Evolutionary conservation across 1,140 invertebrate genomes (phyloP), one percentile per base, ranked within the genome.

Genomic region (Chymomyza costata): DNA sequence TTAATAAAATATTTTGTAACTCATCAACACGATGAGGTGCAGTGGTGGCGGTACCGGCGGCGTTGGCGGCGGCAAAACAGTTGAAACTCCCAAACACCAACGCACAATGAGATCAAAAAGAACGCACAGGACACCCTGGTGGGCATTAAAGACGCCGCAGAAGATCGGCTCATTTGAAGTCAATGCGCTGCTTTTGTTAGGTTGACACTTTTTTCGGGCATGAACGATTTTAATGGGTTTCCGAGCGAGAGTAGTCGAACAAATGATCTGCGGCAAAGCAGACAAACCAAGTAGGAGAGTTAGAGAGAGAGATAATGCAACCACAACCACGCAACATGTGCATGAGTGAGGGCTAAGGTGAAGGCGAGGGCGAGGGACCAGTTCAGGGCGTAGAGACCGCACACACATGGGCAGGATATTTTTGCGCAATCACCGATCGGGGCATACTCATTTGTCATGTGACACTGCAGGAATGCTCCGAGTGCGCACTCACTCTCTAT

Each of bases 1-100:
- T 83, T 83, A 83, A 83, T 83, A 83, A 83, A 83, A 83, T 83
- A 81, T 83, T 83, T 83, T 83, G 70, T 78, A 83, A 78, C 74
- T 83, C 70, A 83, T 83, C 81, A 81, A 61, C 60, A 65, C 61
- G 71, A 73, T 56, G 57, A 52, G 13, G 44, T 43, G 37, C 49
- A 40, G 69, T 53, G 55, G 49, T 34, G 39, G 39, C 67, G 55
- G 57, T 46, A 41, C 25, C 30, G 47, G 10, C 19, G 15, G 55
- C 55, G 52, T 53, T 37, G 39, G 50, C 35, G 28, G 28, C 47
- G 43, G 52, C 55, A 30, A 49, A 28, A 59, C 14, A 17, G 54
- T 59, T 8, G 45, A 46, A 44, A 11, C 28, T 19, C 25, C 18
- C 16, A 51, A 25, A 28, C 28, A 30, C 43, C 35, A 31, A 35